Evolutionary conservation across 2,113 vertebrate genomes (phyloP).

Genomic region (Brachypodius melanocephalos): DNA sequence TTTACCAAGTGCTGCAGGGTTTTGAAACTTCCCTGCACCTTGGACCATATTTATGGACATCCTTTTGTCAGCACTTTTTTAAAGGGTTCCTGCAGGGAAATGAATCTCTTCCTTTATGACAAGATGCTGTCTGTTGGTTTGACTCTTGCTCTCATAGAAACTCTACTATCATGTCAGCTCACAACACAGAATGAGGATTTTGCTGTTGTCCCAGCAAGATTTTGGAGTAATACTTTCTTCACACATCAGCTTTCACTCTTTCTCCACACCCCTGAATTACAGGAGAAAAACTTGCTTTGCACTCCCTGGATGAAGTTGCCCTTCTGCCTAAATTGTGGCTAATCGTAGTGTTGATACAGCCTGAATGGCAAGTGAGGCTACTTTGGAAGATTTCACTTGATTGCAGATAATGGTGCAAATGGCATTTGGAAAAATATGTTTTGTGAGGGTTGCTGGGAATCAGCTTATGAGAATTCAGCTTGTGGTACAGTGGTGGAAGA

Average conservation of each 20-base stretch:
- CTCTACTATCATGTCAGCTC: background rate
- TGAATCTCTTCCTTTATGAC: background rate
- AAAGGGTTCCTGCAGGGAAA: background rate
- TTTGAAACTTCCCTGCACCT: background rate
- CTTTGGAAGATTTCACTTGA: background rate
- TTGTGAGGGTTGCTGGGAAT: background rate
- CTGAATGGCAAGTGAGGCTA: background rate
- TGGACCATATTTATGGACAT: background rate
- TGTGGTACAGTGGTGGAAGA: background rate
- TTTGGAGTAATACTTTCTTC: background rate
- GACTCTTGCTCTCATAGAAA: background rate
- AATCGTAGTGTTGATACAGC: background rate
- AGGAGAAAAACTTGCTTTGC: background rate
- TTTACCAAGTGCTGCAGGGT: background rate
- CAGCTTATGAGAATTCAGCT: background rate
- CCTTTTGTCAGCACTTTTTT: background rate
- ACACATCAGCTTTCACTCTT: background rate
- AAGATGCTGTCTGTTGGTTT: background rate
- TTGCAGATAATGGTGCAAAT: background rate
- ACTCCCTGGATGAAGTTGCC: background rate
- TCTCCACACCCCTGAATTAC: background rate
- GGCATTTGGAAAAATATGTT: background rate
- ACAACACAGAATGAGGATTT: background rate
- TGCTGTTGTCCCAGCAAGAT: background rate
- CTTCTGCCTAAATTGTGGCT: background rate